Percentiles rank a stretch among this genome's conserved stretches.
Evolutionary conservation across 30 jellyfish, hydroid and myxozoan species (phyloP).

Genomic region (Turritopsis rubra): DNA sequence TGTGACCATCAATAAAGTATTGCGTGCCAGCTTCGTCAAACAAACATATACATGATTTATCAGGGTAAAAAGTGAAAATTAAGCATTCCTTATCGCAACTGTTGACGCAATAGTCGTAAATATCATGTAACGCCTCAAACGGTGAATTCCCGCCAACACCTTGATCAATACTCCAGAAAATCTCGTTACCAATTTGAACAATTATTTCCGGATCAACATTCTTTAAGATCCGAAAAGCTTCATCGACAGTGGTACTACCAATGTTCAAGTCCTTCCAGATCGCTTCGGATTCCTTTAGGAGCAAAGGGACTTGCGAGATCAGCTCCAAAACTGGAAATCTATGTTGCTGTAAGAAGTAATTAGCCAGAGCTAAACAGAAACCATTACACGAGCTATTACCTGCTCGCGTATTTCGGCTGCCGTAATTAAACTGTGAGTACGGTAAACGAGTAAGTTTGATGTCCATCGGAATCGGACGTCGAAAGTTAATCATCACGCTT

Average conservation of each 20-base stretch:
- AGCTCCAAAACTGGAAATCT: background rate
- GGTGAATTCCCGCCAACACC: constrained; percentile 16
- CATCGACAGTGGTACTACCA: constrained; percentile 29
- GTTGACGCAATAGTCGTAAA: background rate
- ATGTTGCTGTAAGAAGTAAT: constrained; percentile 2
- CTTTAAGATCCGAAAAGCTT: background rate
- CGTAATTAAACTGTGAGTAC: constrained; percentile 11
- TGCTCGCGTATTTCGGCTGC: background rate
- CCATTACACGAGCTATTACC: constrained; percentile 23
- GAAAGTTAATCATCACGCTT: constrained; percentile 8
- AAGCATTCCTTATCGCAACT: background rate
- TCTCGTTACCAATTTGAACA: constrained; percentile 8
- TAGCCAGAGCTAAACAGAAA: constrained; percentile 24
- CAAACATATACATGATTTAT: constrained; percentile 21
- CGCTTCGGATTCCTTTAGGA: constrained; percentile 13
- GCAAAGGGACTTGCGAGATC: background rate
- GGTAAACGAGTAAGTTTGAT: constrained; percentile 16
- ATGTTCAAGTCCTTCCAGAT: constrained; percentile 20
- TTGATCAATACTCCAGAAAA: constrained; percentile 25
- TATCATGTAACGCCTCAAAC: constrained; percentile 17
- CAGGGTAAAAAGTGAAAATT: constrained; percentile 18
- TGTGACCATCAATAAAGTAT: constrained; percentile 14
- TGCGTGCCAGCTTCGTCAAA: constrained; percentile 23
- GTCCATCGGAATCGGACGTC: constrained; percentile 19
- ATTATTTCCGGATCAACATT: background rate